Conservation (phyloP, 2,797 vertebrate species). For the Bradypus variegatus region DNA sequence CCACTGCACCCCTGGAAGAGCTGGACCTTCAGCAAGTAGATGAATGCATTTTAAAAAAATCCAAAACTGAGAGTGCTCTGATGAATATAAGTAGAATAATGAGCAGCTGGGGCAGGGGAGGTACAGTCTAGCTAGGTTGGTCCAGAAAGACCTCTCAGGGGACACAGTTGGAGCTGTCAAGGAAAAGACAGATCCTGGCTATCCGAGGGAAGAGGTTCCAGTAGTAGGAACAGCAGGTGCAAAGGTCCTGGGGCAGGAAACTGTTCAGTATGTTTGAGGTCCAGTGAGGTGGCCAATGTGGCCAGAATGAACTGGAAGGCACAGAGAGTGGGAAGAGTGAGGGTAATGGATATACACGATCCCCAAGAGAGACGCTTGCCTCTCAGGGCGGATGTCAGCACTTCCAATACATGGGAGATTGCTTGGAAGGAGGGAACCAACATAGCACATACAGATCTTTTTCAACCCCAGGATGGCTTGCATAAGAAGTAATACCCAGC, state of each 20-base stretch:
- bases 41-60: background rate
- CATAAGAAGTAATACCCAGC: background rate
- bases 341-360: background rate
- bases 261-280: background rate
- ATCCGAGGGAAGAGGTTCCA: background rate
- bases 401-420: background rate
- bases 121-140: background rate
- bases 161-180: background rate
- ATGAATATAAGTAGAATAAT: too few species aligned
- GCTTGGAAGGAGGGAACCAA: background rate
- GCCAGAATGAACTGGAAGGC: background rate
- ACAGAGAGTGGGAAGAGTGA: background rate
- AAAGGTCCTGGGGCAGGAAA: background rate
- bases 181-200: background rate
- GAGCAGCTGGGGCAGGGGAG: background rate
- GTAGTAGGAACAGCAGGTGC: background rate
- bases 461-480: background rate
- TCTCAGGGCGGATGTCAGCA: background rate
- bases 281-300: background rate
- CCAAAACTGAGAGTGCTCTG: background rate
- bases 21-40: background rate
- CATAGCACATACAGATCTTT: accelerated
- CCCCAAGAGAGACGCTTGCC: background rate
- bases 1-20: background rate
- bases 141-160: background rate